phyloP scores from a whole-genome alignment of 2,113 vertebrate species.

The Melospiza melodia region DNA sequence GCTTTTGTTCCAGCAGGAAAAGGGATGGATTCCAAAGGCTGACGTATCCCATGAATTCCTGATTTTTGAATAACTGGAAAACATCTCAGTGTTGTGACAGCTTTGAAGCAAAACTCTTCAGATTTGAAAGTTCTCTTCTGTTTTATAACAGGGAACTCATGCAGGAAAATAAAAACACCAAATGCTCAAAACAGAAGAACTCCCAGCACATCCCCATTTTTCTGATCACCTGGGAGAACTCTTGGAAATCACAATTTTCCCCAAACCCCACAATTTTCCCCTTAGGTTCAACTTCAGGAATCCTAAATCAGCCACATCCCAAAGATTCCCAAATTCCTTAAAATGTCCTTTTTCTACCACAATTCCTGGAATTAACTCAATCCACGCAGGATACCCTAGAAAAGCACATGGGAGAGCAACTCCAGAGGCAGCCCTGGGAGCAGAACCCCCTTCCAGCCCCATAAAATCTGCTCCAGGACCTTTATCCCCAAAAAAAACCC shows the following conservation, averaged over 20 bases:
- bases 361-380: neutral
- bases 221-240: too few species aligned
- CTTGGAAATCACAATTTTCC: neutral
- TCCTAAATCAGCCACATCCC: neutral
- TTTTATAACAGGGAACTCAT: rapidly evolving
- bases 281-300: rapidly evolving
- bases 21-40: neutral
- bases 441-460: too few species aligned
- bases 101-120: rapidly evolving
- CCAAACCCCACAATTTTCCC: neutral
- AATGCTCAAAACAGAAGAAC: too few species aligned
- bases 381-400: neutral
- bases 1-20: too few species aligned
- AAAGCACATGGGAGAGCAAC: too few species aligned
- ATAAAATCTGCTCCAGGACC: too few species aligned
- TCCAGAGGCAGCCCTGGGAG: too few species aligned
- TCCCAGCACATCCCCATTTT: neutral
- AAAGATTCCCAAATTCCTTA: neutral
- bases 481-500: too few species aligned
- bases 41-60: neutral
- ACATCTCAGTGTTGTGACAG: neutral
- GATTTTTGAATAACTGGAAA: neutral
- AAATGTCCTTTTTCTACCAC: rapidly evolving
- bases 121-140: neutral
- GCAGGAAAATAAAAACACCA: neutral